These are phyloP conservation scores for Drosophila quinaria DNA, from an alignment of 2,888 invertebrate species.

Conservation along the genomic window DNA sequence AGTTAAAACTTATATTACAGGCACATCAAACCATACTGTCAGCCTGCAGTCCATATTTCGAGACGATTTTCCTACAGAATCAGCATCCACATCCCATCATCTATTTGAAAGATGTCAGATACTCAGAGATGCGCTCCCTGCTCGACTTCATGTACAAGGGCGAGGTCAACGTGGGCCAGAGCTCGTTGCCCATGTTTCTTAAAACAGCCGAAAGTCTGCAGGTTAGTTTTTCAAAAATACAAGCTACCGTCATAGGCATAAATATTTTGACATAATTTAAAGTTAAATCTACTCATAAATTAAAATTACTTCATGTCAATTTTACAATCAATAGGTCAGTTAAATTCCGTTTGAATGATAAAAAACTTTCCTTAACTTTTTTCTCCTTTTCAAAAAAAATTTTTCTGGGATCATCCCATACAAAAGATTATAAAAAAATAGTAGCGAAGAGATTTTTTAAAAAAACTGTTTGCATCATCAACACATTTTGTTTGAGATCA, in stretches of 20 bases:
- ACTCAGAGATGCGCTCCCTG: constrained; percentile 94
- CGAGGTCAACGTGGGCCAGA: constrained; percentile 96
- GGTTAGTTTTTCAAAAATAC: constrained; percentile 85
- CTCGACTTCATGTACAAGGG: constrained; percentile 97
- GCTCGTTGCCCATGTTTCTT: constrained; percentile 95
- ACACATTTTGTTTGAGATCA: no score
- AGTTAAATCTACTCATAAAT: no score
- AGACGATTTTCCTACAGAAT: constrained; percentile 95
- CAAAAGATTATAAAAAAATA: no score
- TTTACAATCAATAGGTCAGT: no score
- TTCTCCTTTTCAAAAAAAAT: no score
- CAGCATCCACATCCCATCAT: constrained; percentile 96
- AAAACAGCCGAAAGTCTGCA: constrained; percentile 97
- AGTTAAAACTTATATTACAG: constrained; percentile 83
- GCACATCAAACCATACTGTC: constrained; percentile 97
- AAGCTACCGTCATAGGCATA: background rate
- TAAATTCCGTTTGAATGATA: no score
- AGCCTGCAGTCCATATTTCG: constrained; percentile 97
- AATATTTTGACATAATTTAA: no score
- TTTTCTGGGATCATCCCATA: no score
- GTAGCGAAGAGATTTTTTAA: no score
- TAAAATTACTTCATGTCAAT: no score
- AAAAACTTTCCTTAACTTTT: no score
- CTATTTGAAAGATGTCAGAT: constrained; percentile 96
- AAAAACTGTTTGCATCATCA: no score